Percentiles rank a stretch among this genome's conserved stretches.
These are phyloP conservation scores for Neoniphon sammara DNA, from an alignment of 2,797 vertebrate species.

Conservation along the genomic window DNA sequence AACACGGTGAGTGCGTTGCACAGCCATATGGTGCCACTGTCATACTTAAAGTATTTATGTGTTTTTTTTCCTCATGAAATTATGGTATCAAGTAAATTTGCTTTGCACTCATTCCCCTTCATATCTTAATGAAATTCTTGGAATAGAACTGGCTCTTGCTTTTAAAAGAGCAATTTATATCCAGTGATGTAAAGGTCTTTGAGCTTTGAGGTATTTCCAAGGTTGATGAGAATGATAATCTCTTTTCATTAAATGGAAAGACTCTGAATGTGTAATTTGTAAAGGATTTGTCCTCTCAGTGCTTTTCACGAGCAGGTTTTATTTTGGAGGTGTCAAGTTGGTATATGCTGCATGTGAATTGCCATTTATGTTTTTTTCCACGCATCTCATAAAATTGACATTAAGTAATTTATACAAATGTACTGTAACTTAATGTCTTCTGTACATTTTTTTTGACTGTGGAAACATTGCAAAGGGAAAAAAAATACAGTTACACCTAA, in stretches of 20 bases:
- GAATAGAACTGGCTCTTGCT: not conserved
- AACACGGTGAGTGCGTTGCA: slow-evolving; percentile 79
- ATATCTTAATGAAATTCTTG: slow-evolving; percentile 34
- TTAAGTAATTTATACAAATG: slow-evolving; percentile 14
- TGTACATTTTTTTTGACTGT: not conserved
- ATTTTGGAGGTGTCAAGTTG: slow-evolving; percentile 4
- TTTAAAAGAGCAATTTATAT: slow-evolving; percentile 11
- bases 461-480: not conserved
- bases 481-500: not conserved
- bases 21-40: not conserved
- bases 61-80: slow-evolving; percentile 16
- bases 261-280: too few species aligned
- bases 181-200: not conserved
- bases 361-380: not conserved
- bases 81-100: slow-evolving; percentile 13
- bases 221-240: not conserved
- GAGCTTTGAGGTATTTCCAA: not conserved
- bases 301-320: slow-evolving; percentile 8
- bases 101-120: not conserved
- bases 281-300: not conserved
- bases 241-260: not conserved
- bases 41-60: not conserved
- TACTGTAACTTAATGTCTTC: slow-evolving; percentile 3
- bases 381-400: not conserved
- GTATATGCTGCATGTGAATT: not conserved